Evolutionary conservation across 2,888 invertebrate genomes (phyloP), one percentile per base, ranked within the genome.

Genomic region (Aproaerema taeniolella): DNA sequence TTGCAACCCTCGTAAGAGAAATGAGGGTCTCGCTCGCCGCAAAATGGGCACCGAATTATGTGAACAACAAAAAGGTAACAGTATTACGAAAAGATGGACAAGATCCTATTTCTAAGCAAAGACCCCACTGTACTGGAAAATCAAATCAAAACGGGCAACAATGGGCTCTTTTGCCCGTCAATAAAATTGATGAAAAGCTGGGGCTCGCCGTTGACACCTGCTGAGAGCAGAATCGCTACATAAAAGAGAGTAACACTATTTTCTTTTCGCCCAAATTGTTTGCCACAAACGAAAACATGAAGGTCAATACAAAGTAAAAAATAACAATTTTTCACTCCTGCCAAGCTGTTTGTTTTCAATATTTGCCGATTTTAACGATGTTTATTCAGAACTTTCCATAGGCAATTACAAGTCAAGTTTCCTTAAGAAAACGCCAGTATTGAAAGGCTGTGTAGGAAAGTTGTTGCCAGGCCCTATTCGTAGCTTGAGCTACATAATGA

Each of bases 91-190:
- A 36, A 17, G 11, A 29, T 29, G 17, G 13, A 29, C 29, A 17
- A 29, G 28, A 25, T 34, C 14, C 10, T 1, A 28, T 35, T 35
- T 12, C 36, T 35, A 6, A 14, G 15, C 15, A 15, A 15, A 28
- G 15, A 7, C 2, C 10, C 4, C 29, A 25, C 9, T 16, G 16
- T 4, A 25, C 24, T 26, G 6, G 31, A 13, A 31, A 41, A 41
- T 41, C 26, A 31, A 41, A 41, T 41, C 34, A 41, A 25, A 41
- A 8, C 24, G 31, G 31, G 31, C 41, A 15, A 38, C 37, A 33
- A 24, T 17, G 16, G 20, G 24, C 32, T 29, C 15, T 30, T 31
- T 41, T 25, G 13, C 24, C 14, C 26, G 29, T 28, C 30, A 24
- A 29, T 33, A 38, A 42, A 42, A 38, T 30, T 42, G 30, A 42